phyloP scores from a whole-genome alignment of 2,797 vertebrate species.

The Emys orbicularis region DNA sequence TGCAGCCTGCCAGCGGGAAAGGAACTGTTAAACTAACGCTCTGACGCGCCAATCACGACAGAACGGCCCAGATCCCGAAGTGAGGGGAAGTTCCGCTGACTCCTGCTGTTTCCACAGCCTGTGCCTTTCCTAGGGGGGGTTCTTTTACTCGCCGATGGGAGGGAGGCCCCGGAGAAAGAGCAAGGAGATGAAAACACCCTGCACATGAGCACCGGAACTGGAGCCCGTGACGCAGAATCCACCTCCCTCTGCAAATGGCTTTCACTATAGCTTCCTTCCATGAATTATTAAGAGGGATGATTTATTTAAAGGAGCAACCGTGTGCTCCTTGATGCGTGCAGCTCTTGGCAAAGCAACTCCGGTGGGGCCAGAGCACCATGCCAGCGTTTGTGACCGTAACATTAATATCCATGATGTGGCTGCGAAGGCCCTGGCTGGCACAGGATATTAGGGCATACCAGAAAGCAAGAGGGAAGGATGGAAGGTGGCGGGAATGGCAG shows the following conservation, averaged over 20 bases:
- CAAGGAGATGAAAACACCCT: background rate
- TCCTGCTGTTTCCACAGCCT: background rate
- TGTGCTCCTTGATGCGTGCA: background rate
- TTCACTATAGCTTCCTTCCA: background rate
- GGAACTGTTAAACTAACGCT: background rate
- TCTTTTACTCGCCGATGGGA: background rate
- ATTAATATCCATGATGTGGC: background rate
- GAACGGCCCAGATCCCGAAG: background rate
- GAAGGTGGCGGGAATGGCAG: no score
- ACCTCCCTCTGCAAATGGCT: background rate
- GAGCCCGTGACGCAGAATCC: background rate
- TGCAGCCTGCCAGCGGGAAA: background rate
- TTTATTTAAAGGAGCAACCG: background rate
- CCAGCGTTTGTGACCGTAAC: background rate
- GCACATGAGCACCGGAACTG: background rate
- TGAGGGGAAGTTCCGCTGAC: background rate
- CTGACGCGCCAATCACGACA: background rate
- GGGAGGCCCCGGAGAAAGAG: background rate
- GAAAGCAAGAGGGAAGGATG: background rate
- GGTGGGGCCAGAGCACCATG: background rate
- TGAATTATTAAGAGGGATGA: conserved; percentile 18
- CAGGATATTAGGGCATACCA: background rate
- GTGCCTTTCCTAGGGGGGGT: background rate
- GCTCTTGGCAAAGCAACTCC: background rate
- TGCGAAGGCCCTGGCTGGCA: background rate